Percentiles rank a stretch among this genome's conserved stretches.
Evolutionary conservation across 2,888 invertebrate genomes (phyloP).

Genomic region (Pycnomerus fuliginosus): DNA sequence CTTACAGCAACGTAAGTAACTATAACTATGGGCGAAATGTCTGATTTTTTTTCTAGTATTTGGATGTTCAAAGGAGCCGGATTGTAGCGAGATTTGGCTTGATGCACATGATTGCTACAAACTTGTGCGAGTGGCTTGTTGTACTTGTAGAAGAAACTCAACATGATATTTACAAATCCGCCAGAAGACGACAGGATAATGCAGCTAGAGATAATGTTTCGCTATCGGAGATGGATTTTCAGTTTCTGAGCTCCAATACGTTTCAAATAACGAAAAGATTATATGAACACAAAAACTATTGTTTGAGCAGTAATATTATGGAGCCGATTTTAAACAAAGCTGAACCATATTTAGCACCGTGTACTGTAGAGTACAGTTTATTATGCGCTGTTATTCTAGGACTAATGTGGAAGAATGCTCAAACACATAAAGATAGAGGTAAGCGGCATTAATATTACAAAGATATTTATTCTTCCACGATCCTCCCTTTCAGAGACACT

Average conservation of each 20-base stretch:
- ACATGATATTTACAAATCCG: slow-evolving; percentile 74
- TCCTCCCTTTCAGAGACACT: not conserved
- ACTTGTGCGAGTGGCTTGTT: slow-evolving; percentile 88
- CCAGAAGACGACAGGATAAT: slow-evolving; percentile 36
- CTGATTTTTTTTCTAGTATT: slow-evolving; percentile 18
- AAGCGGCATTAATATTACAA: not conserved
- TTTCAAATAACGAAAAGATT: slow-evolving; percentile 30
- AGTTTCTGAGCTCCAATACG: slow-evolving; percentile 32
- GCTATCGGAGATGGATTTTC: slow-evolving; percentile 23
- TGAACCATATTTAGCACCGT: slow-evolving; percentile 78
- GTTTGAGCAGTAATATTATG: slow-evolving; percentile 34
- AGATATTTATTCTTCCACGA: not conserved
- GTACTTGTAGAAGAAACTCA: slow-evolving; percentile 84
- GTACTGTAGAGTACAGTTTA: slow-evolving; percentile 86
- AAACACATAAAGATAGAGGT: slow-evolving; percentile 4
- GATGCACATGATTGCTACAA: slow-evolving; percentile 93
- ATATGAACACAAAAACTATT: slow-evolving; percentile 31
- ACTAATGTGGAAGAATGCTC: slow-evolving; percentile 87
- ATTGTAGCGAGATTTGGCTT: slow-evolving; percentile 81
- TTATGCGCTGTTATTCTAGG: slow-evolving; percentile 87
- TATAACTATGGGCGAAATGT: too few relatives aligned
- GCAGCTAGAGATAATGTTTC: slow-evolving; percentile 23
- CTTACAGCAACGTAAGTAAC: slow-evolving; percentile 68
- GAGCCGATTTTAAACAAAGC: slow-evolving; percentile 31
- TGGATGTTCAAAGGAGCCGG: slow-evolving; percentile 48